Conservation (phyloP, 2,797 vertebrate genomes). For the Danio kyathit region DNA sequence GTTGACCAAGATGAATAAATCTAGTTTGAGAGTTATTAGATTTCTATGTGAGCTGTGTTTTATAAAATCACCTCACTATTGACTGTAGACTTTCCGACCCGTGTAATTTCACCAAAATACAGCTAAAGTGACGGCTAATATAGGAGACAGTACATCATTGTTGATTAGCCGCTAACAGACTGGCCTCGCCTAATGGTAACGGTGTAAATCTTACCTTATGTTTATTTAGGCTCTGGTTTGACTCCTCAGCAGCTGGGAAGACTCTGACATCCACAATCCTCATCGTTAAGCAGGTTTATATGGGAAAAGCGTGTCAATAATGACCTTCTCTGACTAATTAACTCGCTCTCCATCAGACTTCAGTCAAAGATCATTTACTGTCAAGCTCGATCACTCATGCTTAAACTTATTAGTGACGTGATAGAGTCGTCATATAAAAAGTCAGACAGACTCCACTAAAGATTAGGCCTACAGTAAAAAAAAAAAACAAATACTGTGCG, state of each 20-base stretch:
- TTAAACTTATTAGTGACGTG: not conserved
- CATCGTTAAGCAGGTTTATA: constrained; percentile 51
- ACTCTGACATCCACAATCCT: not conserved
- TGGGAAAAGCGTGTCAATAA: constrained; percentile 53
- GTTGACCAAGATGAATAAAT: too few species aligned
- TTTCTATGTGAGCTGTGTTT: too few species aligned
- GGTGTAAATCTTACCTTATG: constrained; percentile 42
- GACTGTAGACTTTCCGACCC: too few species aligned
- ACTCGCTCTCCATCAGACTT: constrained; percentile 32
- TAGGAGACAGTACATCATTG: not conserved
- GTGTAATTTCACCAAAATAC: too few species aligned
- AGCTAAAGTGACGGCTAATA: too few species aligned
- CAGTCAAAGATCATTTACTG: constrained; percentile 45
- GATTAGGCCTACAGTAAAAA: not conserved
- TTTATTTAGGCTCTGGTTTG: not conserved
- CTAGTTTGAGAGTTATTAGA: too few species aligned
- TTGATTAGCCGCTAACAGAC: not conserved
- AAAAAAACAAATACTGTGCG: not conserved
- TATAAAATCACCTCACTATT: too few species aligned
- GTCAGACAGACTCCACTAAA: constrained; percentile 15
- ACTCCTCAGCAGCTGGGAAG: not conserved
- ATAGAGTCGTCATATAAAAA: not conserved
- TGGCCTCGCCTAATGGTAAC: not conserved
- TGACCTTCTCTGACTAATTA: constrained; percentile 58
- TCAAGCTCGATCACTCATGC: constrained; percentile 17